Percentiles rank a stretch among this genome's conserved stretches.
These are phyloP conservation scores for Aegithalos caudatus DNA, from an alignment of 2,113 vertebrate species.

Conservation along the genomic window DNA sequence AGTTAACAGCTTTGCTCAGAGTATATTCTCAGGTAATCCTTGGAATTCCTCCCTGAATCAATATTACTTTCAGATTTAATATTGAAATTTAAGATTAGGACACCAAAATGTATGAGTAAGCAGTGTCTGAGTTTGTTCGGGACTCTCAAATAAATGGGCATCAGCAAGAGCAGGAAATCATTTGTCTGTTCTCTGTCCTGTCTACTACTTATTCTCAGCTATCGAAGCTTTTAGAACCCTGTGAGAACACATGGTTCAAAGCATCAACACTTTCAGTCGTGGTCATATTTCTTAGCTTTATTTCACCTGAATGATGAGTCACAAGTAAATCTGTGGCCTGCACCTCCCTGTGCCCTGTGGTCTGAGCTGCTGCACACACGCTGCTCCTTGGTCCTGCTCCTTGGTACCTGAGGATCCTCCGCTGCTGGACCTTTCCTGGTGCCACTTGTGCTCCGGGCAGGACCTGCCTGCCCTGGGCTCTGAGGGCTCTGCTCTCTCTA, in stretches of 20 bases:
- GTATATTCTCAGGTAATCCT: background rate
- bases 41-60: background rate
- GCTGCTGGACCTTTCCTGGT: accelerated
- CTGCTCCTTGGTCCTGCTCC: background rate
- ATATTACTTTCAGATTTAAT: background rate
- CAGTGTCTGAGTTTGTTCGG: background rate
- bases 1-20: background rate
- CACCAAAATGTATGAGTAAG: background rate
- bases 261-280: background rate
- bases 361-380: accelerated
- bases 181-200: background rate
- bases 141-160: background rate
- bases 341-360: background rate
- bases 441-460: background rate
- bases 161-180: background rate
- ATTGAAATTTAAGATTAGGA: background rate
- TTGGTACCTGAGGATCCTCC: accelerated
- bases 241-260: background rate
- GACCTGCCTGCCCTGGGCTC: too few relatives aligned
- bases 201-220: background rate
- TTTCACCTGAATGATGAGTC: background rate
- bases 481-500: background rate
- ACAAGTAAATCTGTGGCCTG: background rate
- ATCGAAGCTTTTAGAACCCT: background rate
- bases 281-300: background rate